Evolutionary conservation across 2,113 vertebrate species (phyloP).

Genomic region (Paradoxurus hermaphroditus): DNA sequence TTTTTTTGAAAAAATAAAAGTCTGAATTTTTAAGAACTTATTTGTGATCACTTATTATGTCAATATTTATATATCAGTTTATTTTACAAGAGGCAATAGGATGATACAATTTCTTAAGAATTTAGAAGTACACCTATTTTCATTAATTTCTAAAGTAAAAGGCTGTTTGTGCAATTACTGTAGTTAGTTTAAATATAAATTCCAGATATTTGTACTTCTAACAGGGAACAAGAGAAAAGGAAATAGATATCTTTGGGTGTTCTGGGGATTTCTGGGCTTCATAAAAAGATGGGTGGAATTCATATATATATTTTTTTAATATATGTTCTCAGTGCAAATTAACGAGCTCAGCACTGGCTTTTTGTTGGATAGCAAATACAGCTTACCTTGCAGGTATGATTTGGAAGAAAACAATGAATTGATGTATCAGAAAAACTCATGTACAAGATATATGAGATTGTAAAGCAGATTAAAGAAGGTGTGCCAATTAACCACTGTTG

Average conservation of each 20-base stretch:
- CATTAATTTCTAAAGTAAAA: not conserved
- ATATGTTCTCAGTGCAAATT: not conserved
- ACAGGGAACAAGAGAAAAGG: not conserved
- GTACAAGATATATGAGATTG: not conserved
- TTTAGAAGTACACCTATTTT: not conserved
- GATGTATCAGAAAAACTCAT: not conserved
- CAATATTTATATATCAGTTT: not conserved
- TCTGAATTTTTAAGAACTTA: too few relatives aligned
- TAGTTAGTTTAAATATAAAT: not conserved
- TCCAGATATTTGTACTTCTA: not conserved
- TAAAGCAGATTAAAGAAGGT: not conserved
- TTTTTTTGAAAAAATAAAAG: too few relatives aligned
- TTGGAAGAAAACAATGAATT: not conserved
- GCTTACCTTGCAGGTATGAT: not conserved
- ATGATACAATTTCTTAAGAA: not conserved
- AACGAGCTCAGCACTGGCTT: not conserved
- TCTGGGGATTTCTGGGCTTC: not conserved
- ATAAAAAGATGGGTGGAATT: not conserved
- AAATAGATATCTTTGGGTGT: not conserved
- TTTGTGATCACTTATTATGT: not conserved
- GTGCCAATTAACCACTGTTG: not conserved
- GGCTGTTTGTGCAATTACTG: not conserved
- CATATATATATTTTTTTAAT: not conserved
- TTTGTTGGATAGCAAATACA: not conserved
- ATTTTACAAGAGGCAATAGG: not conserved